phyloP scores from a whole-genome alignment of 2,113 vertebrate genomes.

The Megaceryle maxima region DNA sequence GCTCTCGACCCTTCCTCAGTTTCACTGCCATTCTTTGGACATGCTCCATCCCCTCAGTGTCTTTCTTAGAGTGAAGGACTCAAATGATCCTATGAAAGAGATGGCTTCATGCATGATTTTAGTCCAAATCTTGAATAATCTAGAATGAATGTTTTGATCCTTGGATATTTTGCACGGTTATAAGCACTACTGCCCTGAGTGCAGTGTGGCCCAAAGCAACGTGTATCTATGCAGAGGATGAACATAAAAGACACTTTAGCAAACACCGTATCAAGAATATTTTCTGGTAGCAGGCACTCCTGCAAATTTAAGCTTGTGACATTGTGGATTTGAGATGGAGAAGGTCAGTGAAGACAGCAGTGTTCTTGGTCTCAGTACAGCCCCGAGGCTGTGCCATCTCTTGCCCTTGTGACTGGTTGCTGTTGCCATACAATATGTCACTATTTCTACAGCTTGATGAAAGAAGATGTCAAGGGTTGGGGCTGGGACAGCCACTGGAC shows the following conservation, averaged over 20 bases:
- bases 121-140: background rate
- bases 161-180: background rate
- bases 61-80: too few species aligned
- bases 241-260: background rate
- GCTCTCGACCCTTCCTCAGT: too few species aligned
- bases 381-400: background rate
- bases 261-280: fast-evolving
- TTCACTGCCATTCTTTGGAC: too few species aligned
- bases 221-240: background rate
- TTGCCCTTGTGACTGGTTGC: background rate
- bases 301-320: background rate
- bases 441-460: background rate
- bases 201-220: background rate
- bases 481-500: too few species aligned
- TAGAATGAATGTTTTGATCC: background rate
- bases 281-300: background rate
- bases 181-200: background rate
- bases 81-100: background rate
- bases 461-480: background rate
- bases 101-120: background rate
- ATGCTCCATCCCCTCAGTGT: too few species aligned
- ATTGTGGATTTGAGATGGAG: background rate
- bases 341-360: background rate
- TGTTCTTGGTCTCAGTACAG: background rate
- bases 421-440: background rate